These are phyloP conservation scores for Stenichneumon culpator DNA, from an alignment of 2,888 invertebrate genomes.

Conservation along the genomic window DNA sequence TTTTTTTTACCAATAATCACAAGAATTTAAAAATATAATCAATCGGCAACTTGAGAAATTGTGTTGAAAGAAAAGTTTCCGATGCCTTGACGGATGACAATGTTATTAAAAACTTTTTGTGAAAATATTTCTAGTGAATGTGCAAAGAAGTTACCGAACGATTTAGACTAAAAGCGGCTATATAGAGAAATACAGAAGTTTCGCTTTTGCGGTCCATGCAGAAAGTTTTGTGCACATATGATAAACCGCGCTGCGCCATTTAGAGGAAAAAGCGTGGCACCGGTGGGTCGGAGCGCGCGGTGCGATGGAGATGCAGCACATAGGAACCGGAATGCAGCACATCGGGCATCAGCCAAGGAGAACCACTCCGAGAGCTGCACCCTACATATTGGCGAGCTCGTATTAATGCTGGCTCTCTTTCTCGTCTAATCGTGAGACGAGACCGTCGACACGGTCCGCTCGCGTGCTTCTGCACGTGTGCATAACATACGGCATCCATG, in stretches of 20 bases:
- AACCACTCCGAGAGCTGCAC: conserved; percentile 81
- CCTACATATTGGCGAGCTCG: conserved; percentile 76
- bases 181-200: neutral
- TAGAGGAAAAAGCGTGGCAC: conserved; percentile 20
- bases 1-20: too few relatives aligned
- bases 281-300: conserved; percentile 39
- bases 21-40: too few relatives aligned
- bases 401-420: conserved; percentile 40
- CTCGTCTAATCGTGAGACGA: conserved; percentile 54
- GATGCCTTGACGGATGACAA: neutral
- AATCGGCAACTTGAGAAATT: neutral
- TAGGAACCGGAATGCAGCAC: conserved; percentile 81
- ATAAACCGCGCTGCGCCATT: conserved; percentile 16
- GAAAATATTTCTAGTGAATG: neutral
- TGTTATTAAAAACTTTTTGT: too few relatives aligned
- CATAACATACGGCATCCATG: conserved; percentile 25
- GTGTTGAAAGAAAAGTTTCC: neutral
- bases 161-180: neutral
- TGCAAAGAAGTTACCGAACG: neutral
- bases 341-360: conserved; percentile 79
- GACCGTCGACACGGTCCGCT: conserved; percentile 45
- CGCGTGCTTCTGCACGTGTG: conserved; percentile 60
- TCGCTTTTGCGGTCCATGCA: neutral
- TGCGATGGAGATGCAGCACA: conserved; percentile 74
- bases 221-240: conserved; percentile 5